Evolutionary conservation across 2,888 invertebrate species (phyloP).

Genomic region (Sphaerophoria taeniata): DNA sequence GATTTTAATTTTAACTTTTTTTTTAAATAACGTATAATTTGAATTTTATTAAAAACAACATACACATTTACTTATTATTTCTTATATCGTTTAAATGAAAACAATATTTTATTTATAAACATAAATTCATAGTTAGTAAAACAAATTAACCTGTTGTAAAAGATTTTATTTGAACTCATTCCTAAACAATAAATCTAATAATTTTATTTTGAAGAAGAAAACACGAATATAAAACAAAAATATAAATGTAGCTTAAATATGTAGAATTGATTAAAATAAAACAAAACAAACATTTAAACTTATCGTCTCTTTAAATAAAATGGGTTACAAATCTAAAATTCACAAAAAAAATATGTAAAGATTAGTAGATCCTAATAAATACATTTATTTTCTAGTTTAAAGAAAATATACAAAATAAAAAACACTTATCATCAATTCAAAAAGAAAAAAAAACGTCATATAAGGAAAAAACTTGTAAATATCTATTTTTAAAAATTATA

Average conservation of each 20-base stretch:
- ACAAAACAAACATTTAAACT: conserved; percentile 44
- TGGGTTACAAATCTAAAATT: conserved; percentile 35
- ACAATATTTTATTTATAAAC: conserved; percentile 63
- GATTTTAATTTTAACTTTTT: conserved; percentile 67
- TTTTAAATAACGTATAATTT: conserved; percentile 39
- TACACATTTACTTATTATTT: conserved; percentile 47
- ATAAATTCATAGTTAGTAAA: conserved; percentile 35
- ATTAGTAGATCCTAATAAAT: conserved; percentile 18
- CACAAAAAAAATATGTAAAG: conserved; percentile 34
- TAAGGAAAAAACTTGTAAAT: conserved; percentile 50
- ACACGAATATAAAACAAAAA: conserved; percentile 37
- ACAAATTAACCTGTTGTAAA: conserved; percentile 65
- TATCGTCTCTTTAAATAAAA: conserved; percentile 33
- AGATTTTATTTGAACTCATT: conserved; percentile 65
- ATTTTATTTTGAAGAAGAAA: conserved; percentile 27
- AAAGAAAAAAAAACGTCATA: conserved; percentile 45
- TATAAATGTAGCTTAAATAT: conserved; percentile 71
- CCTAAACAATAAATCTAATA: conserved; percentile 53
- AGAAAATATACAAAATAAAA: conserved; percentile 8
- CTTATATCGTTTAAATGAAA: conserved; percentile 40
- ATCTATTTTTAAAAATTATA: conserved; percentile 35
- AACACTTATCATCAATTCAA: conserved; percentile 45
- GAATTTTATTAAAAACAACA: conserved; percentile 38
- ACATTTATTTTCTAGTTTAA: conserved; percentile 32
- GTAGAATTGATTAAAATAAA: conserved; percentile 76